Evolutionary conservation across 2,797 vertebrate genomes (phyloP), one percentile per base, ranked within the genome.

Genomic region (Dendrocincla tyrannina): DNA sequence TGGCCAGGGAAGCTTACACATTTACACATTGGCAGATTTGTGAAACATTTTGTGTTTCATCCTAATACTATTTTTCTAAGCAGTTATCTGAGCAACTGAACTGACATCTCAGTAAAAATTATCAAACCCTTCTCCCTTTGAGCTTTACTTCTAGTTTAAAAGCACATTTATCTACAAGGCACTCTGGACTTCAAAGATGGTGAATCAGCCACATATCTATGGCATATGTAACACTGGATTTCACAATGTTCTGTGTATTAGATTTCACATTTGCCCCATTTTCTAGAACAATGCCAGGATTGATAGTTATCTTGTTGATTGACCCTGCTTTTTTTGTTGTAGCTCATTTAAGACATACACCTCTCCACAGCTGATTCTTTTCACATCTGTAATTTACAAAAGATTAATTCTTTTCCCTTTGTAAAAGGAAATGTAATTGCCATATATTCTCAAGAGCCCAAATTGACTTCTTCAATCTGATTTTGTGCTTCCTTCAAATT

Each of bases 341-440:
- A 92, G 62, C 28, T 92, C 62, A 75, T 73, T 85, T 85, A 85
- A 89, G 55, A 88, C 44, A 50, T 28, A 47, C 1, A 11, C 33
- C 25, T 50, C 44, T 78, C 63, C 79, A 79, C 33, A 76, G 33
- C 1, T 70, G n/a, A 55, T 73, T 88, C 30, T 88, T 85, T 93
- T 90, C 53, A 91, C n/a, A 72, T 55, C 32, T 89, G 30, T 80
- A 64, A 80, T 87, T 93, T 79, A 81, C 59, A 87, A 95, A 88
- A 55, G 17, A 82, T 55, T 90, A 79, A 86, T 80, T 37, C 4
- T 84, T 92, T 82, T 85, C 52, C 18, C 42, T 72, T 88, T 89
- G 10, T 85, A 73, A 94, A 55, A 66, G 46, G 42, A 95, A 93
- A 93, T 25, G 18, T 64, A 73, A 91, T 88, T 93, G 42, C 84